phyloP scores from a whole-genome alignment of 2,888 invertebrate genomes.

The Dastarcus helophoroides region DNA sequence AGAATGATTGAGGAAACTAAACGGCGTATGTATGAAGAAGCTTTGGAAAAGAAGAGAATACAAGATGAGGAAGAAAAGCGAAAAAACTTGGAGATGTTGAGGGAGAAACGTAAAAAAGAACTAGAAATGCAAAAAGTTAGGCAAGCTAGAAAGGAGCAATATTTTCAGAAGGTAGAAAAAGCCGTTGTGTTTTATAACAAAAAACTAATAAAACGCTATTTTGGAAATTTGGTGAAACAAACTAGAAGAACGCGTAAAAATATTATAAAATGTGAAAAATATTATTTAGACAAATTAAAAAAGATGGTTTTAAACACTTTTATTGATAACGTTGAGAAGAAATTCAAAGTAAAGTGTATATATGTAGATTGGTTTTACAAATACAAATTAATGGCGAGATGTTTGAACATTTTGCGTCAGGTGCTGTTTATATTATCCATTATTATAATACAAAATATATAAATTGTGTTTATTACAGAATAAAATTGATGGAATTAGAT shows the following conservation, averaged over 20 bases:
- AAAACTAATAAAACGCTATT: conserved; percentile 29
- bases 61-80: conserved; percentile 51
- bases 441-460: background rate
- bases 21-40: conserved; percentile 49
- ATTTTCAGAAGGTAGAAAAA: conserved; percentile 35
- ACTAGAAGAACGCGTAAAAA: conserved; percentile 31
- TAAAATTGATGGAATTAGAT: conserved; percentile 38
- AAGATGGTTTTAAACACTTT: conserved; percentile 19
- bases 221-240: conserved; percentile 32
- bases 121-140: conserved; percentile 44
- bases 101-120: conserved; percentile 48
- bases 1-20: conserved; percentile 40
- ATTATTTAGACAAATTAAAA: conserved; percentile 22
- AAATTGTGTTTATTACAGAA: conserved; percentile 31
- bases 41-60: conserved; percentile 43
- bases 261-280: conserved; percentile 20
- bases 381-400: conserved; percentile 39
- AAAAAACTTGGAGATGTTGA: conserved; percentile 48
- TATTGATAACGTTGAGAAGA: conserved; percentile 19
- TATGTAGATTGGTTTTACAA: conserved; percentile 46
- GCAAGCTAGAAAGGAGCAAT: conserved; percentile 41
- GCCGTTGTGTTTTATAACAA: conserved; percentile 36
- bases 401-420: too few relatives aligned
- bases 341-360: conserved; percentile 37
- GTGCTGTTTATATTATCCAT: too few relatives aligned